Evolutionary conservation across 2,888 invertebrate genomes (phyloP).

Genomic region (Pharmacophagus antenor): DNA sequence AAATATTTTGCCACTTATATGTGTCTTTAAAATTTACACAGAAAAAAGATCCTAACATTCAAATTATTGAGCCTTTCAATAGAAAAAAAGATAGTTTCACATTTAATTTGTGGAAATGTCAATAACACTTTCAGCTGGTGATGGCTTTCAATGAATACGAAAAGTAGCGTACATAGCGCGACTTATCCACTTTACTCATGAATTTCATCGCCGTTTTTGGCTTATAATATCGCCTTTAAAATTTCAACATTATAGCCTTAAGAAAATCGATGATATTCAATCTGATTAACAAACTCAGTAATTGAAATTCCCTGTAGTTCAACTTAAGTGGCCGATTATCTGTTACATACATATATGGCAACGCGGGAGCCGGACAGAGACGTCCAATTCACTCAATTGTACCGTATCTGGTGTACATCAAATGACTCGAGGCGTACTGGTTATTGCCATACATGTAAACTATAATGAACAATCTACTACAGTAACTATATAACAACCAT

Average conservation of each 20-base stretch:
- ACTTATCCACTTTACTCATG: not conserved
- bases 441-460: not conserved
- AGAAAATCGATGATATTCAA: slow-evolving; percentile 7
- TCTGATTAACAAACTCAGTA: slow-evolving; percentile 23
- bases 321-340: slow-evolving; percentile 12
- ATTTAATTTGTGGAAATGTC: no score
- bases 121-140: no score
- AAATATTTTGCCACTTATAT: no score
- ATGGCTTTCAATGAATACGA: no score
- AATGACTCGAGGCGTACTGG: slow-evolving; percentile 2
- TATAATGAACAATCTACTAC: not conserved
- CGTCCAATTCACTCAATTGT: slow-evolving; percentile 20
- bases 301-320: slow-evolving; percentile 22
- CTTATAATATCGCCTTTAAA: slow-evolving; percentile 24
- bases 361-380: not conserved
- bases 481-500: no score
- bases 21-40: no score
- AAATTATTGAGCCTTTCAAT: no score
- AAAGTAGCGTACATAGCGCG: not conserved
- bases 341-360: slow-evolving; percentile 12
- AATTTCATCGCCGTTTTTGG: not conserved
- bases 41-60: no score
- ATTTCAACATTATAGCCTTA: slow-evolving; percentile 7
- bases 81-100: no score
- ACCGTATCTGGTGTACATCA: slow-evolving; percentile 1